These are phyloP conservation scores for Sebastes schlegelii DNA, from an alignment of 2,113 vertebrate genomes.

Conservation along the genomic window DNA sequence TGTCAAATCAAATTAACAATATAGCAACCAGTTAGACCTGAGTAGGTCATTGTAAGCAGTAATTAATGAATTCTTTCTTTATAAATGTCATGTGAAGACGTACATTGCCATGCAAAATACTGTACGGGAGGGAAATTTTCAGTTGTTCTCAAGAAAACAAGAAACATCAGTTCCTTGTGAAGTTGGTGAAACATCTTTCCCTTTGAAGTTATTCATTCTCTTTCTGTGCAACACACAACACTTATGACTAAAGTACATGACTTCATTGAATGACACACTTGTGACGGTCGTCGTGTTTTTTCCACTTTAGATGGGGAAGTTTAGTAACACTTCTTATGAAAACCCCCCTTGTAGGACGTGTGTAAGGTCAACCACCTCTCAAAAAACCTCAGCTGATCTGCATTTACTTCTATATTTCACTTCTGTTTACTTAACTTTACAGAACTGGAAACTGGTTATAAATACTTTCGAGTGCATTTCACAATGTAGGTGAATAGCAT, in stretches of 20 bases:
- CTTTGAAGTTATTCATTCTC: neutral
- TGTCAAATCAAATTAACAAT: neutral
- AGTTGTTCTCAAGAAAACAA: neutral
- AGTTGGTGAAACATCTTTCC: neutral
- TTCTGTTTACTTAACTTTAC: neutral
- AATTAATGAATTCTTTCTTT: neutral
- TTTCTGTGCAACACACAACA: no score
- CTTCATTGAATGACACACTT: neutral
- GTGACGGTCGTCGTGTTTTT: neutral
- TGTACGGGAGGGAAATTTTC: neutral
- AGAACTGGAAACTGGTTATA: neutral
- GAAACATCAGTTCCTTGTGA: neutral
- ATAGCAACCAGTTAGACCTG: neutral
- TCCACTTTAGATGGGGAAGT: neutral
- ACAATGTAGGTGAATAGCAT: no score
- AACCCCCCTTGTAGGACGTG: neutral
- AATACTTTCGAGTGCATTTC: neutral
- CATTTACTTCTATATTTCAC: neutral
- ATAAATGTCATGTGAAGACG: neutral
- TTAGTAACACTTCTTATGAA: neutral
- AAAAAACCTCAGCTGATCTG: no score
- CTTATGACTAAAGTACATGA: neutral
- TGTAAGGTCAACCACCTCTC: slow-evolving; percentile 3
- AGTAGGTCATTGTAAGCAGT: neutral
- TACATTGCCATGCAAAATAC: neutral